Evolutionary conservation across 2,888 invertebrate species (phyloP), one percentile per base, ranked within the genome.

Genomic region (Eudemis profundana): DNA sequence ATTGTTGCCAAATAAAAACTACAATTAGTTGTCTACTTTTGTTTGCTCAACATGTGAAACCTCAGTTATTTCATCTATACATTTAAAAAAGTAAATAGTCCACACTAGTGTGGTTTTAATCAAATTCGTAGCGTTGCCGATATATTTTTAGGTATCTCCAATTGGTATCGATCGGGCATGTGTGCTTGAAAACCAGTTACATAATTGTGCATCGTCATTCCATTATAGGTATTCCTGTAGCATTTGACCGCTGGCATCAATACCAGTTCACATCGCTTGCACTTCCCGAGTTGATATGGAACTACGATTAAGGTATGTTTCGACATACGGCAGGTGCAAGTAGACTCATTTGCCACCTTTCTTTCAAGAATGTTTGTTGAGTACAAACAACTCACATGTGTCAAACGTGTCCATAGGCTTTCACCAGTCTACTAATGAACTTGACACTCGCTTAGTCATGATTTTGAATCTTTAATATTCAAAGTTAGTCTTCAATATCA

Each of bases 171-270:
- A 44, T 57, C 50, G 23, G 50, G 53, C 59, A 53, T 60, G 38
- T 65, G 60, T 46, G 29, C 65, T 46, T 38, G 60, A 47, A 59
- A 64, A 60, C 65, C 65, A 65, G 65, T 59, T 60, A 14, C 14
- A 53, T 65, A 65, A 60, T 65, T 65, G 53, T 65, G 65, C 64
- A 64, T 57, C 49, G 27, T 51, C 62, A 67, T 67, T 59, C 62
- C 62, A 62, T 67, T 62, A 47, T 49, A 54, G 40, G 51, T 61
- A 61, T 66, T 66, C 53, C 54, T 56, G 49, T 21, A 44, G 61
- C 54, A 50, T 56, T 46, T 42, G n/a, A 27, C 29, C 61, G 53
- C 23, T 17, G 8, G 40, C 44, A 59, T 46, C 64, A 59, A n/a
- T 64, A 51, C 51, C 44, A 59, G 59, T 38, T 50, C 17, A 44